Evolutionary conservation across 1,140 invertebrate genomes (phyloP), one percentile per base, ranked within the genome.

Genomic region (Aphelinus atriplicis): DNA sequence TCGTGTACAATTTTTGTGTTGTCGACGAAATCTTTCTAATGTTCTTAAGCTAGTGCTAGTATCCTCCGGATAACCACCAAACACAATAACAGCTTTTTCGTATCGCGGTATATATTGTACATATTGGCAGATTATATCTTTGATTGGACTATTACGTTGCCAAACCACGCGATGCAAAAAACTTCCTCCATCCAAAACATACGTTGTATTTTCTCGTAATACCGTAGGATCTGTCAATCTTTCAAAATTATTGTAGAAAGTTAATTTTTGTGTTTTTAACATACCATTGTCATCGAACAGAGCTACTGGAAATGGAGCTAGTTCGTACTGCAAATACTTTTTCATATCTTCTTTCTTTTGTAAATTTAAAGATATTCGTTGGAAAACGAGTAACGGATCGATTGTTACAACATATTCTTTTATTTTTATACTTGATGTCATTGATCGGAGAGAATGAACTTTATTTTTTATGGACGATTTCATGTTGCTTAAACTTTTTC

Each of bases 241-340:
- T 48, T 58, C 47, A 67, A 78, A 80, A 56, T 50, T 58, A 26
- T 53, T 26, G 67, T 78, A 81, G n/a, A 81, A 70, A 46, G 56
- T 46, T 5, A 78, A 78, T 78, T 81, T 81, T 6, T 6, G 53
- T 42, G 61, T 67, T 75, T 80, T 80, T 47, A 74, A 4, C 78
- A 79, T 67, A 45, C 77, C 73, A 71, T 71, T 46, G 10, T 79
- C 67, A 60, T 77, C 67, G 70, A 81, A 82, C 43, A 82, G 61
- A 42, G 81, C 66, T 57, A 80, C 10, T 9, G 81, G 78, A 57
- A 71, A 75, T 9, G 79, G 80, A 62, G 78, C 46, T 26, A 82
- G 64, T 75, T 82, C 79, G 68, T 78, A 79, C 26, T 26, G 26
- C 26, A 26, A 26, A 26, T 26, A 26, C 26, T 26, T 26, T 26